Evolutionary conservation across 23 tunicate species (phyloP).

Genomic region (Phallusia fumigata): DNA sequence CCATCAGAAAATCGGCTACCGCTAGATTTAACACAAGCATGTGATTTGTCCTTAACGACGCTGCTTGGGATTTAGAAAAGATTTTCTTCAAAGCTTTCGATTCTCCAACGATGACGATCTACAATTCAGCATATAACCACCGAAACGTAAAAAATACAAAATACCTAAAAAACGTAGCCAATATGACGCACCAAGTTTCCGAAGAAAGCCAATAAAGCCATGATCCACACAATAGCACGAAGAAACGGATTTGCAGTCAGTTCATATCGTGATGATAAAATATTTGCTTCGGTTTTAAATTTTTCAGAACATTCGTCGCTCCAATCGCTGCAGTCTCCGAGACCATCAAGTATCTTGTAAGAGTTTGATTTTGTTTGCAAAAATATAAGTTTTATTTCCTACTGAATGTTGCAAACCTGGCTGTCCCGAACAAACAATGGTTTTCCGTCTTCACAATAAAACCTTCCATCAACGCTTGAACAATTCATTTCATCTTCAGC

Average conservation of each 20-base stretch:
- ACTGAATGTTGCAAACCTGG: too few species aligned
- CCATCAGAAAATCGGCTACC: slow-evolving; percentile 55
- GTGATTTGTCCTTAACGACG: slow-evolving; percentile 26
- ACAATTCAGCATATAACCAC: too few species aligned
- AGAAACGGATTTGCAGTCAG: slow-evolving; percentile 42
- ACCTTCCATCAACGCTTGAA: background rate
- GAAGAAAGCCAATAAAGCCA: slow-evolving; percentile 48
- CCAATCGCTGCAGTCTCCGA: slow-evolving; percentile 29
- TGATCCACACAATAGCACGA: slow-evolving; percentile 51
- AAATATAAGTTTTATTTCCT: too few species aligned
- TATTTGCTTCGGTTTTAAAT: background rate
- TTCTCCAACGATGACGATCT: background rate
- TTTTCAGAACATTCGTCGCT: slow-evolving; percentile 42
- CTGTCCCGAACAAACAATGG: background rate
- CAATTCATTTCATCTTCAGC: slow-evolving; percentile 15
- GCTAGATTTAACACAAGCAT: slow-evolving; percentile 49
- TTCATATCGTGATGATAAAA: slow-evolving; percentile 50
- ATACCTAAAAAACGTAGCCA: too few species aligned
- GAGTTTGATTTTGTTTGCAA: too few species aligned
- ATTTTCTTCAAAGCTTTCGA: background rate
- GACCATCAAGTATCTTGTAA: slow-evolving; percentile 20
- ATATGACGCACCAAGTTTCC: slow-evolving; percentile 53
- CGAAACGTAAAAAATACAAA: too few species aligned
- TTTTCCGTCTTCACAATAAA: slow-evolving; percentile 9
- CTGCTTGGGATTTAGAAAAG: background rate